Base-by-base conservation (phyloP, 2,888 invertebrate genomes). In the Orthonevra nobilis region DNA sequence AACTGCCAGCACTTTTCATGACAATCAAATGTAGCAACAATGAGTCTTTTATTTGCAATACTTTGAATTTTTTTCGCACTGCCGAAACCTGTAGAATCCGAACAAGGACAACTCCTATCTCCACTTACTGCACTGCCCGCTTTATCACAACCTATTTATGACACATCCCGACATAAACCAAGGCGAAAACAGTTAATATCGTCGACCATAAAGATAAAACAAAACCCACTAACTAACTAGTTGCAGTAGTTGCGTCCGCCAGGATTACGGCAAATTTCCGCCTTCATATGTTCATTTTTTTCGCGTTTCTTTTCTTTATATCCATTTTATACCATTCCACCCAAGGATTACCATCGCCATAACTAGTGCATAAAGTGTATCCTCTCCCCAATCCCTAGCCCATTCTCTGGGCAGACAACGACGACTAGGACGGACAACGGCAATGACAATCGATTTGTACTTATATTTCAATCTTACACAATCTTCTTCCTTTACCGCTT, bases 381-480 rank as follows among this genome's bases (percentile, higher is more conserved):
- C 48, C 42, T 52, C 50, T 50, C 50, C 14, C n/a, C 46, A 20
- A 17, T 26, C n/a, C 9, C 32, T n/a, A n/a, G n/a, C n/a, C n/a
- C n/a, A n/a, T 4, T 32, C 12, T 4, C 1, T 4, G 10, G 3
- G 9, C 6, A 2, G n/a, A 30, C 30, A 2, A 30, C 30, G n/a
- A n/a, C 30, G n/a, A 5, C 30, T n/a, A n/a, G n/a, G n/a, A n/a
- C n/a, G n/a, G n/a, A 50, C 50, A 12, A 50, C 32, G 12, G 10
- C 48, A 63, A 75, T 50, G 56, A 77, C 77, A 70, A 77, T 77
- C 77, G 77, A 77, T 77, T 77, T 77, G 69, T 77, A 72, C 77
- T 77, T 77, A 72, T 72, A 77, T 77, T 77, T 64, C 77, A 77
- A 77, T 77, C 64, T 77, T 77, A 77, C 40, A 77, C 70, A 77